These are phyloP conservation scores for Carlito syrichta DNA, from an alignment of 2,113 vertebrate genomes.

Conservation along the genomic window DNA sequence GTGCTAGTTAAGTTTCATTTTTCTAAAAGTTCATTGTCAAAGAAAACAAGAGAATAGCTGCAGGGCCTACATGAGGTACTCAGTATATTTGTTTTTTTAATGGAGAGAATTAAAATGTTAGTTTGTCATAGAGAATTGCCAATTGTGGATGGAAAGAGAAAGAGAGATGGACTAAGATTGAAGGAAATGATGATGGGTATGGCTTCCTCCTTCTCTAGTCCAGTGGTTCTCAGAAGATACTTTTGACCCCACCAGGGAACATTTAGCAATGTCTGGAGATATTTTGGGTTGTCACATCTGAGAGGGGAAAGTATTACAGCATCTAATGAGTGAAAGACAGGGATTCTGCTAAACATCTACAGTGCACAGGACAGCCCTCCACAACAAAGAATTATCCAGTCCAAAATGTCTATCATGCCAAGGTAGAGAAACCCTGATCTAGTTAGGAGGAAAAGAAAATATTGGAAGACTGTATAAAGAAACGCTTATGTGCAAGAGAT, in stretches of 20 bases:
- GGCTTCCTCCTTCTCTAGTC: neutral
- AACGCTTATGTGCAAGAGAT: neutral
- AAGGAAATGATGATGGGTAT: neutral
- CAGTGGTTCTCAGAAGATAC: neutral
- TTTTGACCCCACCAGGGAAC: neutral
- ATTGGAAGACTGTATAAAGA: neutral
- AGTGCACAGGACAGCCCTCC: neutral
- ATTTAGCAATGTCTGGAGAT: neutral
- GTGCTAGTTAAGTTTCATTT: neutral
- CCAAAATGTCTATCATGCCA: neutral
- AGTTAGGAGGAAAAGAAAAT: neutral
- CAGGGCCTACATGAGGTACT: neutral
- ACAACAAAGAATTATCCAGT: neutral
- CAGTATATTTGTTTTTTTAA: neutral
- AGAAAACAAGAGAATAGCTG: neutral
- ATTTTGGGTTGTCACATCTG: neutral
- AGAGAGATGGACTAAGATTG: neutral
- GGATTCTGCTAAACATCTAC: neutral
- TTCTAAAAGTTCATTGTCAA: constrained; percentile 6
- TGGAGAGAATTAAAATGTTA: neutral
- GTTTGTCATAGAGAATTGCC: neutral
- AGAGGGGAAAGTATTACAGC: neutral
- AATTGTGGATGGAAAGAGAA: neutral
- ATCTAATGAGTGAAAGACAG: neutral
- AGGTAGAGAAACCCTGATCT: neutral